Evolutionary conservation across 1,140 invertebrate species (phyloP).

Genomic region (Drosophila nigromelanica): DNA sequence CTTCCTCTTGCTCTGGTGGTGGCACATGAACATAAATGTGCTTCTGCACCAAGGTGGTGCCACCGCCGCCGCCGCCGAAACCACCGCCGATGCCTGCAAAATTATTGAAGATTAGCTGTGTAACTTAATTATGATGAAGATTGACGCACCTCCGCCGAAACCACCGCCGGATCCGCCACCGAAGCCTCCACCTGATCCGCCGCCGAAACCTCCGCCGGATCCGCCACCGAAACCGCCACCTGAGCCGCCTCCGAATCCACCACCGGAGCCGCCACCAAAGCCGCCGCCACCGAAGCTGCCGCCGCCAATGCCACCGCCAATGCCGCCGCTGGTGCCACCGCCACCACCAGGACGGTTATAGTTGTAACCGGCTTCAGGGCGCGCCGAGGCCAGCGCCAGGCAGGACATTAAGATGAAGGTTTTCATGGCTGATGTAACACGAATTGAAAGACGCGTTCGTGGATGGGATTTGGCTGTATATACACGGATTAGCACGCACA

Average conservation of each 20-base stretch:
- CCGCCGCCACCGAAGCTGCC: slow-evolving; percentile 28
- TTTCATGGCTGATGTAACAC: slow-evolving; percentile 76
- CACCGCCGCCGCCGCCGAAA: slow-evolving; percentile 84
- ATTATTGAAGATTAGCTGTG: slow-evolving; percentile 23
- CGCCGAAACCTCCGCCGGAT: slow-evolving; percentile 76
- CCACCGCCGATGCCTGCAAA: slow-evolving; percentile 81
- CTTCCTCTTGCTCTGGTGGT: slow-evolving; percentile 89
- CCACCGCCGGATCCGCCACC: slow-evolving; percentile 72
- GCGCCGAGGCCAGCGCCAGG: slow-evolving; percentile 86
- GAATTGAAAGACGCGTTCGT: slow-evolving; percentile 47
- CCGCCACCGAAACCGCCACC: slow-evolving; percentile 64
- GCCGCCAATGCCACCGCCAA: slow-evolving; percentile 43
- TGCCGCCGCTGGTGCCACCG: slow-evolving; percentile 59
- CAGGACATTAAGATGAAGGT: slow-evolving; percentile 85
- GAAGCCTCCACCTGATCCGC: slow-evolving; percentile 70
- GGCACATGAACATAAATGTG: slow-evolving; percentile 93
- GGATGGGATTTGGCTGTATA: slow-evolving; percentile 18
- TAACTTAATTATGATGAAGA: slow-evolving; percentile 29
- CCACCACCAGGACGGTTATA: slow-evolving; percentile 86
- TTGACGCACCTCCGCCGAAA: slow-evolving; percentile 69
- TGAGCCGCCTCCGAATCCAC: slow-evolving; percentile 54
- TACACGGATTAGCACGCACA: slow-evolving; percentile 60
- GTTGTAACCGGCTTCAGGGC: slow-evolving; percentile 86
- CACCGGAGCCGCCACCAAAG: slow-evolving; percentile 52
- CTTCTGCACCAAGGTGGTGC: slow-evolving; percentile 88